Conservation (phyloP, 1,140 invertebrate species). For the Drosophila malerkotliana region DNA sequence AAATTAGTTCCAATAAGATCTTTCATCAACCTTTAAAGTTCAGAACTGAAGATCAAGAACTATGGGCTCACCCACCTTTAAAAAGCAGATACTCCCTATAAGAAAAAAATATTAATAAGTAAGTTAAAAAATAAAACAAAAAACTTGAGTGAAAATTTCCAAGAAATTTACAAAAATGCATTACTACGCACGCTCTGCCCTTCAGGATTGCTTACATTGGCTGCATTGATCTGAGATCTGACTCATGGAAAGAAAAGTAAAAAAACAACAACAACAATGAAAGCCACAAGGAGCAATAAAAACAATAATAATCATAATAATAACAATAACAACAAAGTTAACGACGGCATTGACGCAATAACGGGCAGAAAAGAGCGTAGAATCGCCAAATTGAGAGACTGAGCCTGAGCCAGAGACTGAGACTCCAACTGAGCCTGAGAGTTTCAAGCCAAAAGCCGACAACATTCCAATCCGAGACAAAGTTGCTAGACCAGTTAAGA, state of each 20-base stretch:
- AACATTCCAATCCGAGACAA: constrained; percentile 74
- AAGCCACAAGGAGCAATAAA: constrained; percentile 31
- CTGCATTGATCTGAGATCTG: constrained; percentile 9
- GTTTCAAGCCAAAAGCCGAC: constrained; percentile 63
- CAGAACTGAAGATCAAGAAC: no score
- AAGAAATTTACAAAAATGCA: constrained; percentile 34
- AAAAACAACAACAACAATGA: constrained; percentile 26
- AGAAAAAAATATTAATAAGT: not conserved
- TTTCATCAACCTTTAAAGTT: no score
- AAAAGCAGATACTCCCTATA: not conserved
- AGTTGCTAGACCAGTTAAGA: constrained; percentile 75
- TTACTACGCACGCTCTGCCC: constrained; percentile 52
- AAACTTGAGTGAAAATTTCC: constrained; percentile 6
- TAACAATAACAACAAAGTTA: constrained; percentile 48
- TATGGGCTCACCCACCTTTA: no score
- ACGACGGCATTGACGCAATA: constrained; percentile 48
- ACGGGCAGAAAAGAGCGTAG: constrained; percentile 24
- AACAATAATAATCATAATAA: constrained; percentile 35
- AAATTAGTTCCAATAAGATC: no score
- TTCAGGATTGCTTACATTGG: constrained; percentile 6
- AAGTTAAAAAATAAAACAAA: not conserved
- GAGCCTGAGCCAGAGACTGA: not conserved
- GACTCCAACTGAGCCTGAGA: constrained; percentile 20
- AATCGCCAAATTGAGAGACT: constrained; percentile 20
- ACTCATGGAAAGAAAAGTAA: constrained; percentile 18